Evolutionary conservation across 37 sponge, comb jelly and placozoan genomes (phyloP).

Genomic region (Hormiphora californensis): DNA sequence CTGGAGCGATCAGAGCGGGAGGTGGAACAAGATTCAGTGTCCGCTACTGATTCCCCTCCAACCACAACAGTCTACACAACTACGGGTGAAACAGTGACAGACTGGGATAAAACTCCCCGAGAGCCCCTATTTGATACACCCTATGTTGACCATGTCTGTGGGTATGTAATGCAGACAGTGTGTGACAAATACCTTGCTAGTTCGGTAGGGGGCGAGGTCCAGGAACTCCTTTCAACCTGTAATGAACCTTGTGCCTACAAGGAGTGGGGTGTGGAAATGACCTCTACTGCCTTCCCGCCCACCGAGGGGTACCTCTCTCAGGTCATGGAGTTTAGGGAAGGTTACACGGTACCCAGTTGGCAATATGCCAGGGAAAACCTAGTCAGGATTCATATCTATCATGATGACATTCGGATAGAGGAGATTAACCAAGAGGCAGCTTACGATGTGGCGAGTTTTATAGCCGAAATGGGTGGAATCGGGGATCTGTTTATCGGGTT

Average conservation of each 20-base stretch:
- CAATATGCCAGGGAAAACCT: neutral
- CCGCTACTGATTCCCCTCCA: neutral
- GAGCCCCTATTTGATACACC: no score
- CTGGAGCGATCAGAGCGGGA: neutral
- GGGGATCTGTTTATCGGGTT: neutral
- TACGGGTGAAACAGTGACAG: no score
- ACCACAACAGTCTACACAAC: no score
- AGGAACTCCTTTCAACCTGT: no score
- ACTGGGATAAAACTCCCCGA: no score
- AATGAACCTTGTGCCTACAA: slow-evolving; percentile 2
- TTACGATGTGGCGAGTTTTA: neutral
- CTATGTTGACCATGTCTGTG: no score
- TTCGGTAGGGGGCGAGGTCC: no score
- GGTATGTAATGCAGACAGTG: no score
- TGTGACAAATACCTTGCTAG: no score
- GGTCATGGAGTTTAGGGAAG: neutral
- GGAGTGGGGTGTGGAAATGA: slow-evolving; percentile 4
- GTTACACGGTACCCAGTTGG: neutral
- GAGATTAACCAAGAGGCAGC: slow-evolving; percentile 1
- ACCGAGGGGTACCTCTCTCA: neutral
- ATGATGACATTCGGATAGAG: neutral
- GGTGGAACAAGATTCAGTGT: neutral
- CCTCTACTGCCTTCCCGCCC: slow-evolving; percentile 5
- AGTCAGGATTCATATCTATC: neutral
- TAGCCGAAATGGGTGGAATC: neutral